A percentile compares a stretch with the other conserved stretches of the same genome.
phyloP scores from a whole-genome alignment of 1,140 invertebrate species.

The Drusus annulatus region DNA sequence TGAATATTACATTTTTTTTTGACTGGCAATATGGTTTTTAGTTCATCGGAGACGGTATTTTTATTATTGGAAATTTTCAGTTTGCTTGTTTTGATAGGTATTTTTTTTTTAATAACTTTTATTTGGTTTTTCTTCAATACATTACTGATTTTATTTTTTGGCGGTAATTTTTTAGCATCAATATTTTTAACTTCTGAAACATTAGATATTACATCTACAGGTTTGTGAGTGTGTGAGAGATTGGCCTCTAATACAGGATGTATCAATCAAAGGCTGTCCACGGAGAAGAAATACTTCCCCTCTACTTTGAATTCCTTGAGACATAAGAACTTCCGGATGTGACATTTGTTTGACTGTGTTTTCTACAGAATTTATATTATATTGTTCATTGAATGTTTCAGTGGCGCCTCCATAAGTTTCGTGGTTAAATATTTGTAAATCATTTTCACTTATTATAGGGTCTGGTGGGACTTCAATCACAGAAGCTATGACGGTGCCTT shows the following conservation, averaged over 20 bases:
- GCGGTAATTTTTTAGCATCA: not conserved
- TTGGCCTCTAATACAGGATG: not conserved
- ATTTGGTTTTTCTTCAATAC: not conserved
- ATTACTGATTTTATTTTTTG: slow-evolving; percentile 1
- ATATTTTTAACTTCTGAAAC: too few relatives aligned
- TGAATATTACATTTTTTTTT: slow-evolving; percentile 61
- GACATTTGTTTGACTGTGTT: not conserved
- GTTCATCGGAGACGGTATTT: not conserved
- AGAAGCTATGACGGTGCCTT: slow-evolving; percentile 46
- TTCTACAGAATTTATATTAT: not conserved
- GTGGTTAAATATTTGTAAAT: not conserved
- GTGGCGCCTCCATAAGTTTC: not conserved
- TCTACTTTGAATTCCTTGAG: not conserved
- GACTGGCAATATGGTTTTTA: not conserved
- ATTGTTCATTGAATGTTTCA: not conserved
- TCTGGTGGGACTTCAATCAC: slow-evolving; percentile 42
- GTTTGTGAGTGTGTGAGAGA: not conserved
- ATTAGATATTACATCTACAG: not conserved
- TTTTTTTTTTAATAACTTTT: not conserved
- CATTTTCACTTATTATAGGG: not conserved
- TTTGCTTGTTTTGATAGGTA: not conserved
- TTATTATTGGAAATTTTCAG: not conserved
- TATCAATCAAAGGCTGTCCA: not conserved
- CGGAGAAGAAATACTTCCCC: not conserved
- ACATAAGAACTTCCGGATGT: not conserved